These are phyloP conservation scores for Netelia inedita DNA, from an alignment of 2,888 invertebrate species.

Conservation along the genomic window DNA sequence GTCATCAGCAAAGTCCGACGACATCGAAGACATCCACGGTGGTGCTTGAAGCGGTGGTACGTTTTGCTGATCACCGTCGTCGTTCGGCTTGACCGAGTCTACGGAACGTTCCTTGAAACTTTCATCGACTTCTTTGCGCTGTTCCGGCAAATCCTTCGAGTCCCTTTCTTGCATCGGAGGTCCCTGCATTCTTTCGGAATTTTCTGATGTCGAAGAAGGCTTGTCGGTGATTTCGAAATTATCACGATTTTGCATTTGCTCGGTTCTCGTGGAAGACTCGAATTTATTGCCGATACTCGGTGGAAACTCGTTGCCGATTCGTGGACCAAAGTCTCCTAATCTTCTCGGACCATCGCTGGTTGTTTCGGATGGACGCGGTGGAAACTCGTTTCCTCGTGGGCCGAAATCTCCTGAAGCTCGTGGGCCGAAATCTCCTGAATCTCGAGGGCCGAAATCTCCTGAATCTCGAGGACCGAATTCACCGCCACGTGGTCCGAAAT, in stretches of 20 bases:
- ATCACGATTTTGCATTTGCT: slow-evolving; percentile 28
- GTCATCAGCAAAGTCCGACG: slow-evolving; percentile 54
- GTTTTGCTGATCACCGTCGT: slow-evolving; percentile 25
- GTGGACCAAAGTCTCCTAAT: slow-evolving; percentile 50
- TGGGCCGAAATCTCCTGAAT: slow-evolving; percentile 58
- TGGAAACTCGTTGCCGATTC: slow-evolving; percentile 34
- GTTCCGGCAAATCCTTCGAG: background rate
- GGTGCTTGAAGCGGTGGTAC: slow-evolving; percentile 74
- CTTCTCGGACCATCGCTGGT: slow-evolving; percentile 60
- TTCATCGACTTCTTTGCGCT: slow-evolving; percentile 47
- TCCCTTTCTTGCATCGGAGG: slow-evolving; percentile 11
- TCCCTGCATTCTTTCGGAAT: slow-evolving; percentile 34
- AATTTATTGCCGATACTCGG: slow-evolving; percentile 26
- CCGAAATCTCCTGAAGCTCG: slow-evolving; percentile 71
- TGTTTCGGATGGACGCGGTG: slow-evolving; percentile 59
- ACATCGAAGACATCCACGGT: slow-evolving; percentile 75
- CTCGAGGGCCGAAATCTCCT: slow-evolving; percentile 62
- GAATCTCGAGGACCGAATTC: slow-evolving; percentile 67
- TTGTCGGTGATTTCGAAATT: slow-evolving; percentile 37
- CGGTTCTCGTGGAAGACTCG: slow-evolving; percentile 33
- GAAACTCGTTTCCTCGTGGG: slow-evolving; percentile 69
- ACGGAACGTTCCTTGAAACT: slow-evolving; percentile 26
- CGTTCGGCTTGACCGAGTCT: slow-evolving; percentile 6
- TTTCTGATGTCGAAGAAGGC: slow-evolving; percentile 2
- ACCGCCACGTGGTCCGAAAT: slow-evolving; percentile 39